A percentile compares a stretch with the other conserved stretches of the same genome.
Evolutionary conservation across 2,888 invertebrate species (phyloP).

Genomic region (Thera obeliscata): DNA sequence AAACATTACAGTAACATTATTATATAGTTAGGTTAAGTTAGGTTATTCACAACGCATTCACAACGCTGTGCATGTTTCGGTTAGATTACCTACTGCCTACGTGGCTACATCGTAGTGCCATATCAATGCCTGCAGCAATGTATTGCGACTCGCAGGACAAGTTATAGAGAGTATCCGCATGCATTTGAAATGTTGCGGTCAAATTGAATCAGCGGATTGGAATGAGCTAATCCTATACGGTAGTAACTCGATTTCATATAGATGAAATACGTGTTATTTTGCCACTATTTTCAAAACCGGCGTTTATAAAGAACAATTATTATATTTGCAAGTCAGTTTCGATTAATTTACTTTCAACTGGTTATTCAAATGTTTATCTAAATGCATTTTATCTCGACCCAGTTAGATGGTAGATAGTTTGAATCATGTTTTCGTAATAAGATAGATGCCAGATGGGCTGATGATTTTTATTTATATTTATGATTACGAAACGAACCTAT

Average conservation of each 20-base stretch:
- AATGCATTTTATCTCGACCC: slow-evolving; percentile 26
- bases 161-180: background rate
- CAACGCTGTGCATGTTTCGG: too few species aligned
- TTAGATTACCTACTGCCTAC: background rate
- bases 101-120: background rate
- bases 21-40: too few species aligned
- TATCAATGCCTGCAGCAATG: background rate
- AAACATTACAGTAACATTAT: too few species aligned
- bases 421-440: slow-evolving; percentile 19
- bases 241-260: background rate
- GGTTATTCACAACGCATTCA: too few species aligned
- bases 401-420: slow-evolving; percentile 7
- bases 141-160: background rate
- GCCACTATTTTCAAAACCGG: too few species aligned
- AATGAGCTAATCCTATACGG: background rate
- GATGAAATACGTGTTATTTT: background rate
- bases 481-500: slow-evolving; percentile 24
- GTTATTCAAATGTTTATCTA: slow-evolving; percentile 1
- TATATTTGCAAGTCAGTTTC: background rate
- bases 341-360: background rate
- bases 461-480: slow-evolving; percentile 31
- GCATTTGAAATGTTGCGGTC: background rate
- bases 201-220: background rate
- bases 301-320: too few species aligned
- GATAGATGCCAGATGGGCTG: slow-evolving; percentile 22